Conservation (phyloP, 2,888 invertebrate genomes). For the Diloba caeruleocephala region DNA sequence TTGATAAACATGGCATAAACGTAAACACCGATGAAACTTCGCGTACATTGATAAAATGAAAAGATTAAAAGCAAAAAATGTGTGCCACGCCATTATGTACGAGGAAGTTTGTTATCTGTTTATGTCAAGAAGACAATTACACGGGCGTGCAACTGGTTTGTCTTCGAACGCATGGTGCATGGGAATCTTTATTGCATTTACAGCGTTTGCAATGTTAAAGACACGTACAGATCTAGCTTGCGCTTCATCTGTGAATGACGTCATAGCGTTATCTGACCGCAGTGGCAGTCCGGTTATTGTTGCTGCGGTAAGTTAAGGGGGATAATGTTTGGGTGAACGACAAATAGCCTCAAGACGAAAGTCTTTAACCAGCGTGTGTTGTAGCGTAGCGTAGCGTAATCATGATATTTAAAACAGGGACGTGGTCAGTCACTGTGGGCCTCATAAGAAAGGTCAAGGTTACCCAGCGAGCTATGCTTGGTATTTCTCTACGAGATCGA, state of each 20-base stretch:
- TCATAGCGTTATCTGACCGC: conserved; percentile 32
- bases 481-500: too few species aligned
- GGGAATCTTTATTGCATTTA: conserved; percentile 49
- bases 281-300: too few species aligned
- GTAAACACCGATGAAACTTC: conserved; percentile 35
- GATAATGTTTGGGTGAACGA: too few species aligned
- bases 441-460: too few species aligned
- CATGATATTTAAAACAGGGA: too few species aligned
- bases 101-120: conserved; percentile 47
- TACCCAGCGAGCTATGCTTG: too few species aligned
- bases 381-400: too few species aligned
- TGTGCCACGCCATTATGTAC: conserved; percentile 39
- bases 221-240: conserved; percentile 27
- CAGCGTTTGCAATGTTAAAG: conserved; percentile 31
- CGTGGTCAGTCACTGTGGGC: too few species aligned
- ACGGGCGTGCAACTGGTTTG: conserved; percentile 26
- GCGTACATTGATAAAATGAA: conserved; percentile 24
- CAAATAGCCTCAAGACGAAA: too few species aligned
- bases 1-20: conserved; percentile 14
- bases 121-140: conserved; percentile 43
- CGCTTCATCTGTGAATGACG: conserved; percentile 19
- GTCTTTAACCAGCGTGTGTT: too few species aligned
- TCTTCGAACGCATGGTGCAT: conserved; percentile 33
- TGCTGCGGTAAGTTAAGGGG: too few species aligned
- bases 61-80: conserved; percentile 35